Conservation (phyloP, 1,140 invertebrate species). For the Hycleus phaleratus region DNA sequence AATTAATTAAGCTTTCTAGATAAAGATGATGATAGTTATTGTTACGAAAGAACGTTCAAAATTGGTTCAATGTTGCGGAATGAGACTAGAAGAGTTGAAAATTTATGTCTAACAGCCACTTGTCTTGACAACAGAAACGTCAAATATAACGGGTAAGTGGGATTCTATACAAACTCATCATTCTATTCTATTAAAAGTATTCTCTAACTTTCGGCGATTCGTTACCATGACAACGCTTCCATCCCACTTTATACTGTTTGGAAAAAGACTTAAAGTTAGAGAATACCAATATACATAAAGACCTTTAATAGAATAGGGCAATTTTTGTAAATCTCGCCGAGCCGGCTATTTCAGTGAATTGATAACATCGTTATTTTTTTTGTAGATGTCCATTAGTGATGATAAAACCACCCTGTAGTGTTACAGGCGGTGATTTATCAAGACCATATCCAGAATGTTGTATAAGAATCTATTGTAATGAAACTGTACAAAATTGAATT, state of each 20-base stretch:
- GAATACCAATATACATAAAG: too few relatives aligned
- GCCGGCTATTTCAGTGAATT: too few relatives aligned
- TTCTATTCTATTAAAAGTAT: too few relatives aligned
- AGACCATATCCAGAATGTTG: neutral
- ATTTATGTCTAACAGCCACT: neutral
- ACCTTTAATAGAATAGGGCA: too few relatives aligned
- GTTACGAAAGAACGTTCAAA: neutral
- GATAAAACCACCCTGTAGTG: neutral
- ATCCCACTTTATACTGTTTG: too few relatives aligned
- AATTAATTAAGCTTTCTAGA: too few relatives aligned
- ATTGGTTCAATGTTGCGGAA: neutral
- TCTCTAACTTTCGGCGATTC: too few relatives aligned
- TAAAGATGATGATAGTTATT: neutral
- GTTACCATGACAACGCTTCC: too few relatives aligned
- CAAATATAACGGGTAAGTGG: slow-evolving; percentile 1
- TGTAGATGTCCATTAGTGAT: neutral
- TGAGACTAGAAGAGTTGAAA: neutral
- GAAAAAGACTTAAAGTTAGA: too few relatives aligned
- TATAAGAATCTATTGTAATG: neutral
- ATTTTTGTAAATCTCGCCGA: too few relatives aligned
- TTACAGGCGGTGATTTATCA: neutral
- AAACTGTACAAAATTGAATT: neutral
- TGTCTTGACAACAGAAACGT: slow-evolving; percentile 2
- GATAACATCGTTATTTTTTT: too few relatives aligned
- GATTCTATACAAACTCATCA: neutral